Evolutionary conservation across 2,797 vertebrate genomes (phyloP), one percentile per base, ranked within the genome.

Genomic region (Crenuchus spilurus): DNA sequence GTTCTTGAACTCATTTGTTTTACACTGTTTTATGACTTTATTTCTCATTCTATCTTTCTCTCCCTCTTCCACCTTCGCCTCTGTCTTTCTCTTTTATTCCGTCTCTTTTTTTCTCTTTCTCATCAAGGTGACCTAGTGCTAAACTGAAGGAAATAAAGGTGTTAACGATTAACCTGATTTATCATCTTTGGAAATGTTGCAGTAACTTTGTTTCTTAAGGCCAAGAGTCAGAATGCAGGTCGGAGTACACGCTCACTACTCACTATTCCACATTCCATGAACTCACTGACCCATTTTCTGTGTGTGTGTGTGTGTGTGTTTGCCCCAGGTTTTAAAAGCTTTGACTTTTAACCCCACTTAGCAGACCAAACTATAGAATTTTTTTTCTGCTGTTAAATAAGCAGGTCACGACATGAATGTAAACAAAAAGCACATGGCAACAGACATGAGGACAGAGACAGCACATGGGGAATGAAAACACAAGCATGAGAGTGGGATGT

Each of bases 161-260:
- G n/a, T 35, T 58, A 26, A 35, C 16, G 31, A 51, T 44, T n/a
- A 42, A 33, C 31, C 46, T 44, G n/a, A 46, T 52, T 49, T 33
- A 65, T 58, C 22, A 7, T 26, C 35, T 49, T 6, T 26, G 30
- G 1, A 69, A 30, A 28, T 63, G 60, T 81, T 67, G 67, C 0
- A 5, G 46, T 57, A 13, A 65, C 73, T 81, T 78, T 65, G 63
- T 74, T 82, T 77, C 77, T 73, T 80, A 72, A 20, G 68, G 88
- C 46, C 22, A 42, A 18, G 62, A 22, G 26, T 13, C 16, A 13
- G 44, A 57, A 28, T 22, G 6, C 58, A 61, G 58, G 33, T 14
- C 33, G 41, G 33, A 41, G 20, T 54, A 28, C 51, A 54, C 51
- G 16, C 51, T 30, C 3, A 5, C 20, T 9, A 30, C 51, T 30